Evolutionary conservation across 2,888 invertebrate species (phyloP), one percentile per base, ranked within the genome.

Genomic region (Acrobeloides nanus): DNA sequence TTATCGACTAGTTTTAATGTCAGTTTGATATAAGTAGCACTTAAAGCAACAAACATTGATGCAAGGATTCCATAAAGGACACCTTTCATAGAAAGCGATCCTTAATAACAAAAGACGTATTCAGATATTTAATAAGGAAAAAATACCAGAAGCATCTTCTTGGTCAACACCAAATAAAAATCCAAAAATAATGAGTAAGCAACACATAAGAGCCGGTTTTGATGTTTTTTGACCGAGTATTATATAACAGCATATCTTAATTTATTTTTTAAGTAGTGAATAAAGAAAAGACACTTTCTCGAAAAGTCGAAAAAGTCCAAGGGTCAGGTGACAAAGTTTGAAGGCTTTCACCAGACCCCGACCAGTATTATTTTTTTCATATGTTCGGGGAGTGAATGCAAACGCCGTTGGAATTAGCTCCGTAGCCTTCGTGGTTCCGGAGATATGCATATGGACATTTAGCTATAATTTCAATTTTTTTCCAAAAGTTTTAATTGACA

Each of bases 91-190:
- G 93, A 93, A 55, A 97, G 82, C 20, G 87, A 84, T 50, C 86
- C 87, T 82, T 31, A 17, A 46, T 7, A 31, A n/a, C 23, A 20
- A 18, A 7, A 23, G 20, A 18, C 38, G 12, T 8, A 12, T 20
- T 8, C 24, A 23, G 41, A 10, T 12, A 6, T 51, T 7, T 10
- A 34, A 31, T 18, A 39, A 39, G n/a, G 15, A 8, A 26, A 10
- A 50, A 23, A 42, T 33, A 48, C 87, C 89, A 69, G 84, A 79
- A 17, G 85, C 76, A 68, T 83, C 85, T 77, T 97, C 97, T 77
- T 99, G 92, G 76, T 95, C 89, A 0, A 97, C 88, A 1, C 97
- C 97, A 31, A 97, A 78, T 74, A 85, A 84, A 76, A 95, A 95
- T 41, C 97, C 97, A 59, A 81, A 80, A 44, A 95, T 83, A 55